Percentiles rank a stretch among this genome's conserved stretches.
Evolutionary conservation across 1,140 invertebrate species (phyloP).

Genomic region (Drosophila gunungcola): DNA sequence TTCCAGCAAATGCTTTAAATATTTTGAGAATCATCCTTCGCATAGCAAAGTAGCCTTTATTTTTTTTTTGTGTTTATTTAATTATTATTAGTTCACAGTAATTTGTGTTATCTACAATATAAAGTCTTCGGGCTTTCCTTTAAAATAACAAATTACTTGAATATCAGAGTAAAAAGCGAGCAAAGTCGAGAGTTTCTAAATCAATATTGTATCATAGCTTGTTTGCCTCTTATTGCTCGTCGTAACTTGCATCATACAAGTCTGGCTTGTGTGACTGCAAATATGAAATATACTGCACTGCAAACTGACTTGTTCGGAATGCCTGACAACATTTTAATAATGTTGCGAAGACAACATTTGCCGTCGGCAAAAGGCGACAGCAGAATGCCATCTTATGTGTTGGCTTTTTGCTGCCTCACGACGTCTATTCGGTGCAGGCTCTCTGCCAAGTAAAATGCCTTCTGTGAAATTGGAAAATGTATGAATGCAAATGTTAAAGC

Average conservation of each 20-base stretch:
- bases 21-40: neutral
- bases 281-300: slow-evolving; percentile 57
- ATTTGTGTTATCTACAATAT: too few species aligned
- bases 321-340: slow-evolving; percentile 75
- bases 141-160: too few species aligned
- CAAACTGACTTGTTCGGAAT: slow-evolving; percentile 53
- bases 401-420: slow-evolving; percentile 46
- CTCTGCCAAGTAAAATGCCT: slow-evolving; percentile 10
- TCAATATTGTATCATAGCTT: slow-evolving; percentile 7
- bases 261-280: slow-evolving; percentile 34
- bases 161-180: too few species aligned
- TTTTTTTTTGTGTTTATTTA: too few species aligned
- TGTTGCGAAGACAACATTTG: slow-evolving; percentile 43
- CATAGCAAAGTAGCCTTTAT: too few species aligned
- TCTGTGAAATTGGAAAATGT: slow-evolving; percentile 25
- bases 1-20: neutral
- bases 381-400: slow-evolving; percentile 27
- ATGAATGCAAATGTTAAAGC: slow-evolving; percentile 15
- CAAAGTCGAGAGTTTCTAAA: slow-evolving; percentile 3
- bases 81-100: too few species aligned
- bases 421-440: slow-evolving; percentile 21
- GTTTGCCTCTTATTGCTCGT: slow-evolving; percentile 5
- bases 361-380: slow-evolving; percentile 49
- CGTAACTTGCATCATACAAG: slow-evolving; percentile 1
- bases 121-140: too few species aligned